Conservation (phyloP, 2,888 invertebrate genomes). For the Meganola albula region DNA sequence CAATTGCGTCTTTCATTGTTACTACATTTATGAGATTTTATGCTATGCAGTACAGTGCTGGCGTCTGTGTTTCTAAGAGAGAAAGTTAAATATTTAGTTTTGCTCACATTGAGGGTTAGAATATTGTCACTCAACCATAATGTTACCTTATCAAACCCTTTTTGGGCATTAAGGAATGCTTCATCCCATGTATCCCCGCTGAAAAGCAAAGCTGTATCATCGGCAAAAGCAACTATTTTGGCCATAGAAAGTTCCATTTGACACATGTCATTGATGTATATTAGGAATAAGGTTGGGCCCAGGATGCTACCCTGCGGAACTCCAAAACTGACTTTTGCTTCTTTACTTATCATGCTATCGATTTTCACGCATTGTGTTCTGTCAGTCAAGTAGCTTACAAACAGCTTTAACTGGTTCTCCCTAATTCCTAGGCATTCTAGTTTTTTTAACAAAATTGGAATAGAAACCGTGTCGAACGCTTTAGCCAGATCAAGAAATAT, state of each 20-base stretch:
- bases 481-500: conserved; percentile 1
- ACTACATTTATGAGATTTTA: background rate
- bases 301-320: background rate
- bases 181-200: background rate
- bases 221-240: background rate
- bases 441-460: conserved; percentile 1
- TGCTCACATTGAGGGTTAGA: background rate
- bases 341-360: background rate
- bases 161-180: background rate
- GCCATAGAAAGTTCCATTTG: background rate
- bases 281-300: background rate
- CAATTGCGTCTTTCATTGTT: background rate
- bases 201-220: background rate
- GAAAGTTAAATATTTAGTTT: background rate
- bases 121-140: background rate
- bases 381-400: background rate
- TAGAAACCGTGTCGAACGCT: too few species aligned
- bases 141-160: background rate
- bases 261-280: too few species aligned
- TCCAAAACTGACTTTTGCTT: background rate
- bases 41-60: background rate
- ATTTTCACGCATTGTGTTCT: background rate
- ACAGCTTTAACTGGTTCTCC: conserved; percentile 1
- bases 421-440: conserved; percentile 1
- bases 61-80: background rate